Conservation (phyloP, 2,113 vertebrate species). For the Datnioides undecimradiatus region DNA sequence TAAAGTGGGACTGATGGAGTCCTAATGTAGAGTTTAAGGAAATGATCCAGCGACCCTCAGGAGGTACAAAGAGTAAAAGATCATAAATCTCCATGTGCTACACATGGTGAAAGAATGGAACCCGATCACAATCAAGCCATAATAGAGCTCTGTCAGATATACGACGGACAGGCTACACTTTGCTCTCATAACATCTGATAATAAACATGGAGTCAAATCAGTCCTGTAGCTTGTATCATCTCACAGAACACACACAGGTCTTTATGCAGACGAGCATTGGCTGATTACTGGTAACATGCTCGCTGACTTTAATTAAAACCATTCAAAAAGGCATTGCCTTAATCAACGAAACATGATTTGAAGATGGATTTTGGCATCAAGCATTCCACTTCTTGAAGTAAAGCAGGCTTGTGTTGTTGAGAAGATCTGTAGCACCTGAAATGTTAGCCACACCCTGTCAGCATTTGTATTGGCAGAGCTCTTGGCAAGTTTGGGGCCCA, state of each 20-base stretch:
- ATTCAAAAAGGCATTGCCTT: not conserved
- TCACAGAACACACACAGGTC: not conserved
- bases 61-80: not conserved
- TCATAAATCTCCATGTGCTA: not conserved
- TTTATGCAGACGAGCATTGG: not conserved
- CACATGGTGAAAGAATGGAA: slow-evolving; percentile 6
- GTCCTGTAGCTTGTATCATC: not conserved
- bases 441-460: slow-evolving; percentile 28
- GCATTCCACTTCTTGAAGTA: slow-evolving; percentile 16
- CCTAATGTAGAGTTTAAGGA: not conserved
- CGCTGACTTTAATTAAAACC: not conserved
- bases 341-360: slow-evolving; percentile 4
- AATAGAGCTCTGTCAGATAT: not conserved
- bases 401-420: slow-evolving; percentile 27
- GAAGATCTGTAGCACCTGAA: slow-evolving; percentile 44
- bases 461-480: slow-evolving; percentile 56
- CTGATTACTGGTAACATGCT: not conserved
- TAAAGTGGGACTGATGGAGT: not conserved
- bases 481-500: slow-evolving; percentile 7
- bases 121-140: not conserved
- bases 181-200: not conserved
- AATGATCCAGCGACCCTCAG: not conserved
- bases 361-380: slow-evolving; percentile 5
- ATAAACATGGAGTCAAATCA: not conserved
- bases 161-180: not conserved